Conservation (phyloP, 2,888 invertebrate genomes). For the Acanthosepion pharaonis region DNA sequence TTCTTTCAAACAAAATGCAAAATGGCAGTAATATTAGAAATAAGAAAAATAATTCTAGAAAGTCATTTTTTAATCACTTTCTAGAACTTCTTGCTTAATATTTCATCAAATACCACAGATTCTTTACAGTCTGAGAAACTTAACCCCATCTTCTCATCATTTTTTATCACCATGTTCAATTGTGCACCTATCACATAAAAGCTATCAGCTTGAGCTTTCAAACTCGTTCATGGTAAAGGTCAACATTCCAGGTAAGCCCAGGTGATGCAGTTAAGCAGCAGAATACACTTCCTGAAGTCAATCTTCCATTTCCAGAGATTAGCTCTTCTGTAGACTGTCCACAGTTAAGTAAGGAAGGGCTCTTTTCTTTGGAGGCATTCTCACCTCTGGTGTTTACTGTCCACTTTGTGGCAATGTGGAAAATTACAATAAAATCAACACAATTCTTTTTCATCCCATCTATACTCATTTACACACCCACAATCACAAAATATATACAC, state of each 20-base stretch:
- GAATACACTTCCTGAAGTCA: neutral
- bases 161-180: neutral
- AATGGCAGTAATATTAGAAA: no score
- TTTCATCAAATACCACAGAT: neutral
- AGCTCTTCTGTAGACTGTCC: neutral
- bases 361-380: neutral
- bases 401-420: neutral
- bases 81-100: neutral
- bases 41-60: no score
- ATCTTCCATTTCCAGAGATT: neutral
- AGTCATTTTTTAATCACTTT: neutral
- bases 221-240: neutral
- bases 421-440: neutral
- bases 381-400: neutral
- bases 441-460: neutral
- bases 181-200: neutral
- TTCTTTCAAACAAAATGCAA: no score
- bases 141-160: neutral
- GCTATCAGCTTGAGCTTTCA: neutral
- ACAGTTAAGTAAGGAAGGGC: neutral
- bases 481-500: neutral
- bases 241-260: constrained; percentile 33
- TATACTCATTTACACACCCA: neutral
- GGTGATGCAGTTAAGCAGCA: neutral
- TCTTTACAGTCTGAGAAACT: neutral